These are phyloP conservation scores for Ormyrus thymus DNA, from an alignment of 2,888 invertebrate species.

Conservation along the genomic window DNA sequence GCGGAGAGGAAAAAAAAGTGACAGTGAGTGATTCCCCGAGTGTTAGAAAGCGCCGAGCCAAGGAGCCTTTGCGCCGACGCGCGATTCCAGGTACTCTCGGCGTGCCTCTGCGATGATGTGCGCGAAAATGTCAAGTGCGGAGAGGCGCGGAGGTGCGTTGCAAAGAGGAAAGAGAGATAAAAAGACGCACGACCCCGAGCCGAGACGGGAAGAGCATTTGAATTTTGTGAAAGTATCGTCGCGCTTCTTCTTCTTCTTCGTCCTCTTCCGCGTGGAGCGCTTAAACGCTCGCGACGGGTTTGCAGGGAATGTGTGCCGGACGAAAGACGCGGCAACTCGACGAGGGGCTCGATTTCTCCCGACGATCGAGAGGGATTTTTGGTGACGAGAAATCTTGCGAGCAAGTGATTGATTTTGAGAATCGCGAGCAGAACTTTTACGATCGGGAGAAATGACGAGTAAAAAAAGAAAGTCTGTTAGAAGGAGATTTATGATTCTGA, in stretches of 20 bases:
- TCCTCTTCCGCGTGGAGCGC: too few species aligned
- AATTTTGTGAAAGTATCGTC: too few species aligned
- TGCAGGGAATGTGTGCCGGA: too few species aligned
- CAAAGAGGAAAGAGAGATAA: not conserved
- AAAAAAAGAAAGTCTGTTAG: not conserved
- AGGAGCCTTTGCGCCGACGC: not conserved
- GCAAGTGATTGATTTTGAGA: not conserved
- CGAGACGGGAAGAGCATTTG: not conserved
- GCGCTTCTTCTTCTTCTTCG: too few species aligned
- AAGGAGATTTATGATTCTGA: not conserved
- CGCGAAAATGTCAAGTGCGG: conserved; percentile 20
- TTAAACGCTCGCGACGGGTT: too few species aligned
- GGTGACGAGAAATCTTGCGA: not conserved
- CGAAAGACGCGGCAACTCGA: too few species aligned
- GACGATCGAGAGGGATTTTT: too few species aligned
- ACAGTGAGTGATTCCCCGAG: conserved; percentile 20
- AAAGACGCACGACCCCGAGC: not conserved
- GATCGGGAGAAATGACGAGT: not conserved
- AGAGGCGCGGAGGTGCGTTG: not conserved
- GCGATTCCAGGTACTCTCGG: not conserved
- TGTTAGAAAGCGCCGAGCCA: not conserved
- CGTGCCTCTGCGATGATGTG: not conserved
- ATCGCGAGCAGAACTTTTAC: not conserved
- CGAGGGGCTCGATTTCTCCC: too few species aligned
- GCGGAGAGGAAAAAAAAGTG: conserved; percentile 10